These are phyloP conservation scores for Brachionus paranguensis DNA, from an alignment of 1,140 invertebrate genomes.

Conservation along the genomic window DNA sequence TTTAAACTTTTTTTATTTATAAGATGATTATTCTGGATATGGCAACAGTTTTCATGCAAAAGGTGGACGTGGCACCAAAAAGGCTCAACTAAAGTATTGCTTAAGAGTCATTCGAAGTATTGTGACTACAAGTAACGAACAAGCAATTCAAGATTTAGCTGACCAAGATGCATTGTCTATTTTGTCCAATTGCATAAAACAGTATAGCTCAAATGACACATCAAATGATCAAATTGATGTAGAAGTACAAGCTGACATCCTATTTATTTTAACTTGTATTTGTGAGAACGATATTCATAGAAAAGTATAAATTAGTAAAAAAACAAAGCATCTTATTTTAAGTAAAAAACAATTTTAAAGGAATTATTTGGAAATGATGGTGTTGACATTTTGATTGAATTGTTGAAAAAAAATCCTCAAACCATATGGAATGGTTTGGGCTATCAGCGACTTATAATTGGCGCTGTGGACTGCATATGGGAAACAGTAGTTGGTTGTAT, in stretches of 20 bases:
- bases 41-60: conserved; percentile 55
- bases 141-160: conserved; percentile 50
- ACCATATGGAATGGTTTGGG: conserved; percentile 52
- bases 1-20: neutral
- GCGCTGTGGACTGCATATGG: conserved; percentile 53
- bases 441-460: conserved; percentile 50
- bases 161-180: conserved; percentile 52
- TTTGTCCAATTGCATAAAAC: conserved; percentile 44
- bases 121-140: conserved; percentile 49
- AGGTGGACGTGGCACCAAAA: conserved; percentile 53
- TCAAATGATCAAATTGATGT: conserved; percentile 46
- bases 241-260: conserved; percentile 55
- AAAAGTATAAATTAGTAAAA: conserved; percentile 45
- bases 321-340: neutral
- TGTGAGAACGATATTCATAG: conserved; percentile 54
- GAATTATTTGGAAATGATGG: conserved; percentile 52
- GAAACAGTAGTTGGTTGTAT: conserved; percentile 52
- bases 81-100: conserved; percentile 53
- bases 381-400: conserved; percentile 50
- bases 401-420: conserved; percentile 49
- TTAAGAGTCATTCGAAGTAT: conserved; percentile 51
- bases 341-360: conserved; percentile 41
- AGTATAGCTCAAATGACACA: neutral
- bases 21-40: conserved; percentile 53
- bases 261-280: conserved; percentile 52